Evolutionary conservation across 2,797 vertebrate genomes (phyloP).

Genomic region (Trichosurus vulpecula): DNA sequence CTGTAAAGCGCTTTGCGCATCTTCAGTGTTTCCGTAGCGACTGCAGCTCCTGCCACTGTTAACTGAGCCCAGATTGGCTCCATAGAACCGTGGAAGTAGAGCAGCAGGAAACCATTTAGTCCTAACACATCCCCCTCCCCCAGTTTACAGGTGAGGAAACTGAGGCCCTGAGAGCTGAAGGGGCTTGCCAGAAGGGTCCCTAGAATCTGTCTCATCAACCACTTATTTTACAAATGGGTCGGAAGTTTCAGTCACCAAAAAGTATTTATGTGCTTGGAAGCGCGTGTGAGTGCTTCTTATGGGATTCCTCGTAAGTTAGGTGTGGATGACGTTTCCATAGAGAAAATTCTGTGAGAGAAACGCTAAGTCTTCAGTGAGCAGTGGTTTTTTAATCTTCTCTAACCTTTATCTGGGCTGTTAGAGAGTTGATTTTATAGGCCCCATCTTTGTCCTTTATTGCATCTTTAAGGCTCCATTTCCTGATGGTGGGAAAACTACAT

Average conservation of each 20-base stretch:
- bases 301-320: background rate
- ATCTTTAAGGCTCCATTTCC: background rate
- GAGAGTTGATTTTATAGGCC: background rate
- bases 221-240: background rate
- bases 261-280: too few relatives aligned
- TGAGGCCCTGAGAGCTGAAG: background rate
- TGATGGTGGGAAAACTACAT: too few relatives aligned
- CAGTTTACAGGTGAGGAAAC: background rate
- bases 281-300: background rate
- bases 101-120: background rate
- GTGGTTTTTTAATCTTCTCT: background rate
- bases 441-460: background rate
- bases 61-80: background rate
- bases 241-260: background rate
- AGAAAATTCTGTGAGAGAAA: background rate
- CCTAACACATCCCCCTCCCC: background rate
- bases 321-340: too few relatives aligned
- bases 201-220: background rate
- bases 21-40: background rate
- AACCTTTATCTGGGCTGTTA: background rate
- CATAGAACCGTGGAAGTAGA: background rate
- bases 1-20: background rate
- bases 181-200: background rate
- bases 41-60: accelerated
- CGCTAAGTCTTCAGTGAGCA: background rate